Evolutionary conservation across 1,140 invertebrate genomes (phyloP).

Genomic region (Drosophila suzukii): DNA sequence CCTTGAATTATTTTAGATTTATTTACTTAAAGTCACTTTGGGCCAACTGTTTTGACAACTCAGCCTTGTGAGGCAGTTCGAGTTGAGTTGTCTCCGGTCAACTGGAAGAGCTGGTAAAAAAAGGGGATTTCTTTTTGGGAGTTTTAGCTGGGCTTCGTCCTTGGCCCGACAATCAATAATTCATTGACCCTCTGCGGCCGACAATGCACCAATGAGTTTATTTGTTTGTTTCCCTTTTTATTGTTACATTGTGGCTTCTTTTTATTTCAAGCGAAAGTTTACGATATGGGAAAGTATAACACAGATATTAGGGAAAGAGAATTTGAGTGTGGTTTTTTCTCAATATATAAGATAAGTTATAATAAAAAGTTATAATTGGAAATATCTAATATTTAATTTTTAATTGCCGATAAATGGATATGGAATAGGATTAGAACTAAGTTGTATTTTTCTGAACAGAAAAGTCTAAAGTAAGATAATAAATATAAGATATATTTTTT

Average conservation of each 20-base stretch:
- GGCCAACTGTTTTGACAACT: constrained; percentile 44
- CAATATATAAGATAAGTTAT: too few relatives aligned
- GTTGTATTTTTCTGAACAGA: too few relatives aligned
- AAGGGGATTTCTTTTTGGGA: constrained; percentile 16
- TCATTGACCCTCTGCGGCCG: constrained; percentile 43
- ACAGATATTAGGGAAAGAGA: not conserved
- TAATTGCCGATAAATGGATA: too few relatives aligned
- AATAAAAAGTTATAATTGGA: too few relatives aligned
- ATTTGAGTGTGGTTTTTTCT: too few relatives aligned
- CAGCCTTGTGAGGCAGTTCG: constrained; percentile 7
- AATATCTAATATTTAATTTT: too few relatives aligned
- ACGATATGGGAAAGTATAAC: not conserved
- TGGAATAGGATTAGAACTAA: too few relatives aligned
- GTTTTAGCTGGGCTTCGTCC: constrained; percentile 9
- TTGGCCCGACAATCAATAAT: constrained; percentile 39
- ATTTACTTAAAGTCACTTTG: constrained; percentile 46
- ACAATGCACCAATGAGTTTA: constrained; percentile 33
- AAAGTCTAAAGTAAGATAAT: too few relatives aligned
- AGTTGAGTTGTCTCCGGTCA: constrained; percentile 27
- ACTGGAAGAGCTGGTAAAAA: constrained; percentile 28
- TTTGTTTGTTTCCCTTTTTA: constrained; percentile 27
- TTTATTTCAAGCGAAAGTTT: not conserved
- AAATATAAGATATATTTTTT: too few relatives aligned
- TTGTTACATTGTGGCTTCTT: not conserved
- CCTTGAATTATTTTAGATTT: constrained; percentile 48